Conservation (phyloP, 2,797 vertebrate genomes). For the Propithecus deckenii region DNA sequence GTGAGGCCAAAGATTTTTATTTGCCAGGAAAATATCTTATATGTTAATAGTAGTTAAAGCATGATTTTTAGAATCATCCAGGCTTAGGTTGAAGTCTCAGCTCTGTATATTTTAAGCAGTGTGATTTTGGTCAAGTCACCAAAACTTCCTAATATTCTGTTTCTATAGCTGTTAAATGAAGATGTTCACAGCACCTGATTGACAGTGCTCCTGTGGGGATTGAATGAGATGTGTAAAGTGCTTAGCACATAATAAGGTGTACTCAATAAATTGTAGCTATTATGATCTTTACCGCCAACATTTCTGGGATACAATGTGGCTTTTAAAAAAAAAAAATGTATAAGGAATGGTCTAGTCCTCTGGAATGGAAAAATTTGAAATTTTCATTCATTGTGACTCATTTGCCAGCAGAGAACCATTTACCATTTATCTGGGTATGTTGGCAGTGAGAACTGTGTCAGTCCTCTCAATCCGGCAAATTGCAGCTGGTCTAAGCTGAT, state of each 20-base stretch:
- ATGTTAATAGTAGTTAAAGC: too few relatives aligned
- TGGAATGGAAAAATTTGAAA: background rate
- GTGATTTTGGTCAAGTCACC: background rate
- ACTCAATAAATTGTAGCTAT: background rate
- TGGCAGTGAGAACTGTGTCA: background rate
- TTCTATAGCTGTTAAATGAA: background rate
- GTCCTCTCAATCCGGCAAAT: background rate
- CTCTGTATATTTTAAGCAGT: background rate
- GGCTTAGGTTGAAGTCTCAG: background rate
- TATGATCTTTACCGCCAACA: background rate
- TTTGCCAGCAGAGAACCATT: background rate
- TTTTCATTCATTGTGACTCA: conserved; percentile 17
- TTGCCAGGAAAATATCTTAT: background rate
- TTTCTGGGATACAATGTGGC: background rate
- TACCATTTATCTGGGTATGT: background rate
- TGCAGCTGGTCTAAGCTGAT: background rate
- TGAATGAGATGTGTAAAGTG: background rate
- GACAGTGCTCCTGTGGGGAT: too few relatives aligned
- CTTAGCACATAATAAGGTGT: background rate
- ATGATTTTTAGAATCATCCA: background rate
- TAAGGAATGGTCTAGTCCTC: background rate
- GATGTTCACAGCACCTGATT: background rate
- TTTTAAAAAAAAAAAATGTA: background rate
- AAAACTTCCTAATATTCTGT: background rate
- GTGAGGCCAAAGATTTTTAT: background rate